A percentile compares a stretch with the other conserved stretches of the same genome.
Conservation (phyloP, 1,140 invertebrate genomes). For the Drosophila novamexicana region DNA sequence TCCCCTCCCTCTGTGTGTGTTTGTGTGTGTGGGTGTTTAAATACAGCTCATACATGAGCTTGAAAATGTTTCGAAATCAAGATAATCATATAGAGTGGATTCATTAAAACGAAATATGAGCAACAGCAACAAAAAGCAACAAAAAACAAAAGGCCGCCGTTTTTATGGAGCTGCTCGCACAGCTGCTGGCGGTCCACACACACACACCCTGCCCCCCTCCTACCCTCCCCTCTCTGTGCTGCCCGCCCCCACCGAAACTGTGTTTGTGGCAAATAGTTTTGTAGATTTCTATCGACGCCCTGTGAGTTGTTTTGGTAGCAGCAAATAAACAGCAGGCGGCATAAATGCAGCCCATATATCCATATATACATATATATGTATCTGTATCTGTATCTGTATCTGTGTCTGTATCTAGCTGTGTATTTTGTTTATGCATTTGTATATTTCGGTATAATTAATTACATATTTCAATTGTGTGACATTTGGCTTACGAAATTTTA, state of each 20-base stretch:
- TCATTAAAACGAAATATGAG: constrained; percentile 79
- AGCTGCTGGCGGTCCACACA: constrained; percentile 46
- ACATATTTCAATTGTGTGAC: constrained; percentile 79
- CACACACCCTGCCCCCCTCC: neutral
- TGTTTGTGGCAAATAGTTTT: constrained; percentile 74
- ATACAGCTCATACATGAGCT: constrained; percentile 34
- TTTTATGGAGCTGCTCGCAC: constrained; percentile 31
- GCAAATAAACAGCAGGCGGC: constrained; percentile 72
- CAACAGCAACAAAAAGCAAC: constrained; percentile 33
- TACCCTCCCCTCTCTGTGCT: neutral
- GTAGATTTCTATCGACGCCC: constrained; percentile 68
- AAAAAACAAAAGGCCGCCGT: constrained; percentile 42
- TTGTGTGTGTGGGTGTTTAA: constrained; percentile 46
- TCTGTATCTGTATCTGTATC: neutral
- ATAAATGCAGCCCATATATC: constrained; percentile 40
- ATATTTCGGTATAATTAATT: constrained; percentile 65
- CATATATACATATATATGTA: constrained; percentile 27
- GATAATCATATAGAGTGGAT: constrained; percentile 77
- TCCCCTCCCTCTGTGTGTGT: neutral
- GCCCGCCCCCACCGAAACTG: neutral
- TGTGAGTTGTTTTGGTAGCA: constrained; percentile 59
- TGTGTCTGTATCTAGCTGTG: neutral
- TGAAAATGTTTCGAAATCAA: constrained; percentile 69
- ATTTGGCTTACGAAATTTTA: constrained; percentile 70
- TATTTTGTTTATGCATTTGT: constrained; percentile 15